phyloP scores from a whole-genome alignment of 2,797 vertebrate genomes.

The Anisognathus igniventris region DNA sequence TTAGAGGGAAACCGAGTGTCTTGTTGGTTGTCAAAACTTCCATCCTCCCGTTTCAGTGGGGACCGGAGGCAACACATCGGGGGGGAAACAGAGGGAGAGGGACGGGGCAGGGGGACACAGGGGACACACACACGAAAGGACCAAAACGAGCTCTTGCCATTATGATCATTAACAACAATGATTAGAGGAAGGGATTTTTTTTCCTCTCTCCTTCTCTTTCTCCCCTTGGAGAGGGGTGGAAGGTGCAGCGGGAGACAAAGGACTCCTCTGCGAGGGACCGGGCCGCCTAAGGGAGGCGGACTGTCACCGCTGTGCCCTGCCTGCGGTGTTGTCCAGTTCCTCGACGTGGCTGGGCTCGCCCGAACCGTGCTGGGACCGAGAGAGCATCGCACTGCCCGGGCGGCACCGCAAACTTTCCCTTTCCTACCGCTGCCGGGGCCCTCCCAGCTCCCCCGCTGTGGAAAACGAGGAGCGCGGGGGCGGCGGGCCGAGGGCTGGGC shows the following conservation, averaged over 20 bases:
- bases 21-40: conserved; percentile 22
- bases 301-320: background rate
- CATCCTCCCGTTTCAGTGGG: background rate
- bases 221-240: background rate
- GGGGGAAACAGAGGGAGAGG: too few relatives aligned
- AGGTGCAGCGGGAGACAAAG: conserved; percentile 19
- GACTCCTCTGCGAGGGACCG: background rate
- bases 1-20: background rate
- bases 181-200: background rate
- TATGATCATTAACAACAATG: background rate
- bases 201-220: background rate
- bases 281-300: background rate
- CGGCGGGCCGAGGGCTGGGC: background rate
- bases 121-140: background rate
- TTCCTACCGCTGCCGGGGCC: background rate
- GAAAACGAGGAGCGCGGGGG: background rate
- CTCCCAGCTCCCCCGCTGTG: background rate
- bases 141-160: background rate
- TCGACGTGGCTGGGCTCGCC: background rate
- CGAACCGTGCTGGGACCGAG: too few relatives aligned
- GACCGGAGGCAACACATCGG: background rate
- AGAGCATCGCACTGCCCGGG: background rate
- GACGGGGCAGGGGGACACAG: background rate
- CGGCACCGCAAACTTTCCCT: background rate
- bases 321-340: background rate